Evolutionary conservation across 2,113 vertebrate species (phyloP), one percentile per base, ranked within the genome.

Genomic region (Parus major): DNA sequence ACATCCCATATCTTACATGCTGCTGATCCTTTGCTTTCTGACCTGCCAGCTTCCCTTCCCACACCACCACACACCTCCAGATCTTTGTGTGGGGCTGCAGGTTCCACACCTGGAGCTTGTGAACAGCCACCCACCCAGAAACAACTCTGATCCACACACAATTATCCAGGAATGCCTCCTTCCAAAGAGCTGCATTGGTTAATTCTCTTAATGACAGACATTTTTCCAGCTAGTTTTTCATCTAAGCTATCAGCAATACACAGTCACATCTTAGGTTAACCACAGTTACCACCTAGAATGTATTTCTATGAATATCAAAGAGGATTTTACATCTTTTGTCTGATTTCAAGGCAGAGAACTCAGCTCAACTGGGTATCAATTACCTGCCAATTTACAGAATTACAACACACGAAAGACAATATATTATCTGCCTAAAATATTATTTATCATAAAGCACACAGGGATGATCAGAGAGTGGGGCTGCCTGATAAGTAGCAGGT

Each of bases 301-400:
- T 71, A 79, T 77, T 94, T 60, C 72, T 86, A 25, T 52, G 70
- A 91, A 77, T 88, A 93, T 36, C 87, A 90, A 95, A 92, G 33
- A 69, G 50, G 23, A 63, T 86, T 89, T 88, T 87, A 66, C 47
- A 66, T n/a, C 24, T 92, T 88, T 63, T 6, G 7, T 73, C 47
- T 50, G 63, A 77, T 93, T 96, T 88, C 65, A 69, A 96, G 55
- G 60, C 44, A 76, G 77, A 93, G 31, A 55, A 66, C 5, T 52
- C 70, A 88, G 47, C 47, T 89, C 88, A 79, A 75, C 0, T 80
- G 23, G 52, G 27, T 75, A 91, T 84, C 95, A 92, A 95, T 94
- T 96, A 94, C 90, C 70, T 81, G 56, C 9, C 95, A 94, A 94
- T 92, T 95, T 86, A 60, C 59, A 79, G 36, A 80, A 96, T 93